Percentiles rank a stretch among this genome's conserved stretches.
Conservation (phyloP, 2,797 vertebrate species). For the Heterohyrax brucei region DNA sequence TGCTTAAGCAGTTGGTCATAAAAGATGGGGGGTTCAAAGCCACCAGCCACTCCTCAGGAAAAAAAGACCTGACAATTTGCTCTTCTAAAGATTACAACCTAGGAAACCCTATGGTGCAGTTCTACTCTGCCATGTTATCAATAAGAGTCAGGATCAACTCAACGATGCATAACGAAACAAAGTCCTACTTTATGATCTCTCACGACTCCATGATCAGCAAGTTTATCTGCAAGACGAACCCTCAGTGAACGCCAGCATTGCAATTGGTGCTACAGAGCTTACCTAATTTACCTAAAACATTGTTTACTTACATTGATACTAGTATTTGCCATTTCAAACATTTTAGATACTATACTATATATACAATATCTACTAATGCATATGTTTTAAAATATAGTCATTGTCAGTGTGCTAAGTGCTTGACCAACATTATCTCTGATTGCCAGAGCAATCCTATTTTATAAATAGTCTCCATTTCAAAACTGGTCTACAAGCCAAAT, state of each 20-base stretch:
- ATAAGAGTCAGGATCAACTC: not conserved
- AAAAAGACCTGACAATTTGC: too few species aligned
- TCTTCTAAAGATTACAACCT: too few species aligned
- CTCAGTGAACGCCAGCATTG: too few species aligned
- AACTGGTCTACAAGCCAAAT: too few species aligned
- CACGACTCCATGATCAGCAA: not conserved
- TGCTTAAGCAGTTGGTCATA: too few species aligned
- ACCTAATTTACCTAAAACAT: not conserved
- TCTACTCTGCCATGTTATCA: not conserved
- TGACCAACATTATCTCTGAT: not conserved
- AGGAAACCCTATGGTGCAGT: too few species aligned
- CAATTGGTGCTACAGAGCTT: not conserved
- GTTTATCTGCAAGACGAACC: not conserved
- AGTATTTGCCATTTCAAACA: slow-evolving; percentile 9
- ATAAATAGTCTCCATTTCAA: not conserved
- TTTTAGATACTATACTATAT: not conserved
- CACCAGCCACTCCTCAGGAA: too few species aligned
- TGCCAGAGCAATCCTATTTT: not conserved
- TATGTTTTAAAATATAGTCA: not conserved
- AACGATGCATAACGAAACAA: not conserved
- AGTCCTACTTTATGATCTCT: not conserved
- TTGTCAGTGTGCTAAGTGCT: not conserved
- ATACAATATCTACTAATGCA: not conserved
- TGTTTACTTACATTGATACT: not conserved
- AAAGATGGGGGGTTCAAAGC: too few species aligned